phyloP scores from a whole-genome alignment of 2,888 invertebrate species.

The Lepas anatifera region DNA sequence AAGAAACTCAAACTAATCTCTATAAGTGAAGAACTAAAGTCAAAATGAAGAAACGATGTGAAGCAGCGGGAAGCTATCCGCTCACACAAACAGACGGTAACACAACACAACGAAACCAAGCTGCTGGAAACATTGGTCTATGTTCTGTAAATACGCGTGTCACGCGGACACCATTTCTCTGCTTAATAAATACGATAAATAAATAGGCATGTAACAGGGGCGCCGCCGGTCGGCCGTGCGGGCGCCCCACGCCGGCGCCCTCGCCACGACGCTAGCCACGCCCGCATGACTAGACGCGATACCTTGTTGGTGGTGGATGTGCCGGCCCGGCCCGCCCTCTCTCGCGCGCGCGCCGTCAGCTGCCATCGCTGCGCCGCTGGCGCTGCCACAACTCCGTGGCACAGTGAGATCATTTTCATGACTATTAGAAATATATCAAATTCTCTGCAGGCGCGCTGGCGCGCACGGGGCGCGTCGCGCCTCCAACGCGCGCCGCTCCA shows the following conservation, averaged over 20 bases:
- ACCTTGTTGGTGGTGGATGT: neutral
- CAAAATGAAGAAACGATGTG: conserved; percentile 4
- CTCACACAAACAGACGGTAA: neutral
- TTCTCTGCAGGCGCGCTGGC: neutral
- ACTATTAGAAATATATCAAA: conserved; percentile 12
- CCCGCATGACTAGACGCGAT: neutral
- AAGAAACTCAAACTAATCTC: conserved; percentile 8
- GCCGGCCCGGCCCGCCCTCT: neutral
- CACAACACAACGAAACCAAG: conserved; percentile 9
- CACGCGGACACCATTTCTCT: neutral
- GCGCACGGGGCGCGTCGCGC: conserved; percentile 14
- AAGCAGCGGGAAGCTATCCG: neutral
- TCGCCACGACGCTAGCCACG: neutral
- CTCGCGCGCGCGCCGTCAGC: neutral
- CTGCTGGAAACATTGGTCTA: conserved; percentile 8
- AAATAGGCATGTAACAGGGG: conserved; percentile 7
- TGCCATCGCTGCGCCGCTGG: neutral
- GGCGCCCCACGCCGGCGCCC: neutral
- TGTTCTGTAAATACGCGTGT: neutral
- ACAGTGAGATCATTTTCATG: conserved; percentile 12
- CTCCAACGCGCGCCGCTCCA: conserved; percentile 1
- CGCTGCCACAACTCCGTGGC: neutral
- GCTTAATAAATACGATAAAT: conserved; percentile 8
- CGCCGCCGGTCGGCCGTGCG: neutral
- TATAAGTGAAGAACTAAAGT: neutral